phyloP scores from a whole-genome alignment of 2,888 invertebrate species.

The Oscheius sp. region DNA sequence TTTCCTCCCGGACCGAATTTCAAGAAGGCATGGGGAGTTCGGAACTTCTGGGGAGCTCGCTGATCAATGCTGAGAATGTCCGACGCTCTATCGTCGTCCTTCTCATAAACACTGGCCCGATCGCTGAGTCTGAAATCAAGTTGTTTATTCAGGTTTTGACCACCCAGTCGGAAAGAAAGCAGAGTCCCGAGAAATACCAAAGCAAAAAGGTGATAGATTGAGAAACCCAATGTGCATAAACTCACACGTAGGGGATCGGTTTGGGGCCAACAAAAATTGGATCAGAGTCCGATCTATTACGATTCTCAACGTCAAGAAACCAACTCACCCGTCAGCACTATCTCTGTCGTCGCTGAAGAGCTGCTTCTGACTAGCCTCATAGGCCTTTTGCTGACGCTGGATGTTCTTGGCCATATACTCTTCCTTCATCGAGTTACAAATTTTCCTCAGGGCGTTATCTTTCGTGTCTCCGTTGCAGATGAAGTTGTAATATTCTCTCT shows the following conservation, averaged over 20 bases:
- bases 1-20: conserved; percentile 49
- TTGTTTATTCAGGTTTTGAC: no score
- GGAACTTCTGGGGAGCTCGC: conserved; percentile 46
- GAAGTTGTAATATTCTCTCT: conserved; percentile 51
- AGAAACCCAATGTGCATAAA: background rate
- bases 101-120: conserved; percentile 50
- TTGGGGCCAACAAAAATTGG: conserved; percentile 1
- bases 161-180: background rate
- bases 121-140: conserved; percentile 54
- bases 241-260: conserved; percentile 7
- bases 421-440: conserved; percentile 53
- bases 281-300: conserved; percentile 5
- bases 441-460: conserved; percentile 46
- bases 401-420: conserved; percentile 42
- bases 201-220: background rate
- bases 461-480: conserved; percentile 44
- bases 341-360: conserved; percentile 69
- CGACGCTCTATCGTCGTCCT: conserved; percentile 39
- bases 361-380: conserved; percentile 55
- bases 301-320: background rate
- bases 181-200: background rate
- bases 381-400: conserved; percentile 44
- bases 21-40: conserved; percentile 47
- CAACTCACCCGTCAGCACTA: conserved; percentile 65
- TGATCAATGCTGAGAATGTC: conserved; percentile 41